phyloP scores from a whole-genome alignment of 2,797 vertebrate genomes.

The Crossoptilon crossoptilon region DNA sequence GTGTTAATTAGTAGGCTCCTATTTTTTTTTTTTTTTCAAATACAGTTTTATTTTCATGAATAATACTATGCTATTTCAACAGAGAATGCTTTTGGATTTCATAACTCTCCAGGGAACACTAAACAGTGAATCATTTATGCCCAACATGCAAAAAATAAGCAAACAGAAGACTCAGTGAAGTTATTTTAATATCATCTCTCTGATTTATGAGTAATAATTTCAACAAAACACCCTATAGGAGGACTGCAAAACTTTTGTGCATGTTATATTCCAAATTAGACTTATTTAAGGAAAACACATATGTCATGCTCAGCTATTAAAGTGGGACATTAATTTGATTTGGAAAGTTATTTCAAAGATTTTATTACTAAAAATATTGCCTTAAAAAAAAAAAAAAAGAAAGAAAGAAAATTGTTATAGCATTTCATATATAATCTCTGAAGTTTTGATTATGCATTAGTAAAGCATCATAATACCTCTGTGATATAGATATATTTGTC shows the following conservation, averaged over 20 bases:
- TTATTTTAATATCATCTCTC: conserved; percentile 62
- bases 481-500: neutral
- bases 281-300: conserved; percentile 7
- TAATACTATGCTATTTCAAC: conserved; percentile 32
- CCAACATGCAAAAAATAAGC: conserved; percentile 39
- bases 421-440: neutral
- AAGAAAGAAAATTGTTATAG: neutral
- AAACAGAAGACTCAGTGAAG: conserved; percentile 59
- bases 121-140: conserved; percentile 54
- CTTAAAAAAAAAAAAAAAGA: neutral
- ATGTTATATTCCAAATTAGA: conserved; percentile 42
- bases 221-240: conserved; percentile 58
- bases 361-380: conserved; percentile 13
- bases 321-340: conserved; percentile 20
- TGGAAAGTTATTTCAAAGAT: neutral
- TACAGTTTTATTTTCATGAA: conserved; percentile 48
- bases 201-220: conserved; percentile 67
- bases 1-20: conserved; percentile 26
- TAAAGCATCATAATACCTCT: neutral
- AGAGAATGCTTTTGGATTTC: conserved; percentile 50
- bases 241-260: conserved; percentile 26
- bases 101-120: conserved; percentile 60
- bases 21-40: neutral
- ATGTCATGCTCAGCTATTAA: neutral
- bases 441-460: neutral